phyloP scores from a whole-genome alignment of 2,797 vertebrate genomes.

The Enoplosus armatus region DNA sequence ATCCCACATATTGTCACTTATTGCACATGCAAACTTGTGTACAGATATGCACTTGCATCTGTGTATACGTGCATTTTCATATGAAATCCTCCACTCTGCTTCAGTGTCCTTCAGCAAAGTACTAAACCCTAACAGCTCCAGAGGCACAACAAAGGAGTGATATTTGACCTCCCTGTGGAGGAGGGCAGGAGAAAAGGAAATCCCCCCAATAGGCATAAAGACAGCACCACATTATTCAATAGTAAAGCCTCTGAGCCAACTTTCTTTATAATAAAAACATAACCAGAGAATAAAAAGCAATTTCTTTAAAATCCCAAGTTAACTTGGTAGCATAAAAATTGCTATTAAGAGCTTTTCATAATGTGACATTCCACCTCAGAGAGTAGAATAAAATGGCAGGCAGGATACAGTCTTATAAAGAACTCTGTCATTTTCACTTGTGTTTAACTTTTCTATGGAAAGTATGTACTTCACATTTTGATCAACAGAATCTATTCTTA shows the following conservation, averaged over 20 bases:
- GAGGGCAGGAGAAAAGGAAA: slow-evolving; percentile 11
- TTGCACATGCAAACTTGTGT: neutral
- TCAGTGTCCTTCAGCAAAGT: neutral
- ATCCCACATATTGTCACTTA: neutral
- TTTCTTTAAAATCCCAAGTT: neutral
- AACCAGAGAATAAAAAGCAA: neutral
- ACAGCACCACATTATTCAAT: slow-evolving; percentile 11
- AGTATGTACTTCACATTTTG: neutral
- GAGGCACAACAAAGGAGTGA: neutral
- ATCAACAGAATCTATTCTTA: neutral
- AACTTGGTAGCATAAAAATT: neutral
- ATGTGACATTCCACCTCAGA: slow-evolving; percentile 2
- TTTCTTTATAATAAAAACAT: neutral
- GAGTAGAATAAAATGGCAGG: neutral
- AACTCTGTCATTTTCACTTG: neutral
- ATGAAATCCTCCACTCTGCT: neutral
- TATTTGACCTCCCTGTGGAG: slow-evolving; percentile 21
- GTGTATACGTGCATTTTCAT: neutral
- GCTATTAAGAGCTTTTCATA: slow-evolving; percentile 2
- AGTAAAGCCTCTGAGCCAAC: neutral
- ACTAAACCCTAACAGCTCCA: neutral
- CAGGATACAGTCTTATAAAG: neutral
- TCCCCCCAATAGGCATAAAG: neutral
- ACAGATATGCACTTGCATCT: neutral
- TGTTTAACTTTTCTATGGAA: neutral